Base-by-base conservation (phyloP, 2,113 vertebrate genomes). In the Noturus placidus region DNA sequence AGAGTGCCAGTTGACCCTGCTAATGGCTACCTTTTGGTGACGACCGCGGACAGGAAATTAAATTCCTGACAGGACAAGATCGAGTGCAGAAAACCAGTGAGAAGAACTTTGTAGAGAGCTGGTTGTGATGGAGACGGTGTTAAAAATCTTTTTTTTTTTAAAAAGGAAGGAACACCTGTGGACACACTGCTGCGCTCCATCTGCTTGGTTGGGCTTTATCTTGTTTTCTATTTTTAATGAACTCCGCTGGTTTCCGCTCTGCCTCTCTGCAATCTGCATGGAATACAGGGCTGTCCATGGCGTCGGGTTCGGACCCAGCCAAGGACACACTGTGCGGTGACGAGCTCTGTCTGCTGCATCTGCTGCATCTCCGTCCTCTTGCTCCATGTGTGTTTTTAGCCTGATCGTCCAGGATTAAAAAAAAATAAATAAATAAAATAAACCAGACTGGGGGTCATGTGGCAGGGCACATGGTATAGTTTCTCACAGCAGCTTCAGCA, bases 141-240 rank as follows among this genome's bases (percentile, higher is more conserved):
- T 54, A 5, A 46, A 83, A 35, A 22, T n/a, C n/a, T n/a, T n/a
- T n/a, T n/a, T n/a, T n/a, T 84, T 69, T 84, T 84, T 17, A 84
- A 54, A 69, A 69, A 69, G 82, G 82, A 83, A 67, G 63, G 63
- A 83, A 69, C 82, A 69, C 65, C 63, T 70, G 65, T 70, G 65
- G 82, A 70, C 65, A 84, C 65, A 84, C 63, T 70, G 82, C 65
- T 52, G 82, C 4, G 82, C 63, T 84, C 63, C 65, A 69, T 69
- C 65, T 84, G 82, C 42, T 54, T 22, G 63, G 27, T 22, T 33
- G 63, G 17, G 25, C 7, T 52, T 52, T 22, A 52, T 50, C 19
- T 69, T 83, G 70, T 84, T 84, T 84, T 14, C 35, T 84, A 35
- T 70, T 46, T 82, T 42, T 38, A 81, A 80, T 56, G 54, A 82